Base-by-base conservation (phyloP, 2,113 vertebrate species). In the Macquaria australasica region DNA sequence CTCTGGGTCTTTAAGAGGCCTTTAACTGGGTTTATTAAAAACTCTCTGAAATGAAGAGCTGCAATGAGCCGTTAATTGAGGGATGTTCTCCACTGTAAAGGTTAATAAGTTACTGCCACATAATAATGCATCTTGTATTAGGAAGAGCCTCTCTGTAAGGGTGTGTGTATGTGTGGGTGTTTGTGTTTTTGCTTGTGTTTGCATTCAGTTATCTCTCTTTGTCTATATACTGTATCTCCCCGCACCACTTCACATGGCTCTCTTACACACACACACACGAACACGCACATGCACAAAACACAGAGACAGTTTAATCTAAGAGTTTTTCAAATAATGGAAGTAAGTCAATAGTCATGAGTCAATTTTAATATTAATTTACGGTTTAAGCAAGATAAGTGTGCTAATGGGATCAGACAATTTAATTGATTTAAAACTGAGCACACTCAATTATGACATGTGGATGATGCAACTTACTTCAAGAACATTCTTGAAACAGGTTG, bases 101-200 rank as follows among this genome's bases (percentile, higher is more conserved):
- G 90, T 94, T 93, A 94, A 92, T 94, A 93, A 90, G 89, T 93
- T 86, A 87, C 67, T 71, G 90, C 74, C 69, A 93, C 82, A 87
- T 86, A 86, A 90, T 89, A 84, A 88, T 86, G 87, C 77, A 86
- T 91, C 84, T 85, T 73, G 55, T 83, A 82, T 91, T 86, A 84
- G 63, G 37, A 56, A 77, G 73, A 78, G 66, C 59, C 39, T 83
- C 67, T 73, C 34, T 64, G 84, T 66, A 82, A 60, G 50, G n/a
- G n/a, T 62, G 50, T 28, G n/a, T 28, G 39, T 51, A 45, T 58
- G 51, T 63, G 64, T 71, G 56, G 31, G 76, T 66, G 66, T 67
- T 53, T 79, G 50, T 75, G 58, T 79, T 37, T 66, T 58, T 60
- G 53, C 23, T 58, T 50, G 31, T 25, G 41, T 74, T 51, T 77